These are phyloP conservation scores for Heliconius sara DNA, from an alignment of 2,888 invertebrate genomes.

Conservation along the genomic window DNA sequence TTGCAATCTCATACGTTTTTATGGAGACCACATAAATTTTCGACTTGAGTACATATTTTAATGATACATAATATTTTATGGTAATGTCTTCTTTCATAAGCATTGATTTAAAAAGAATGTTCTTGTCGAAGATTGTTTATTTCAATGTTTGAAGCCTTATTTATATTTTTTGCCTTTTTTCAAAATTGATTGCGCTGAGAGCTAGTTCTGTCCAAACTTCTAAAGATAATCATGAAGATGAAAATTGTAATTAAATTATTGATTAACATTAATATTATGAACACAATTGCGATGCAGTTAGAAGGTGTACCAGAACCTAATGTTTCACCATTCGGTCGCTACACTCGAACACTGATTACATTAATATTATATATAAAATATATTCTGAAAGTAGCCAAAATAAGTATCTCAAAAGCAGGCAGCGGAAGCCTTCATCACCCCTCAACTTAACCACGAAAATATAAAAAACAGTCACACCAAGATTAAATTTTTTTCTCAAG, in stretches of 20 bases:
- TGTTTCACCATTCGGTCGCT: no score
- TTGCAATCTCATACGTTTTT: conserved; percentile 17
- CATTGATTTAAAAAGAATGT: background rate
- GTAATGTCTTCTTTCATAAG: background rate
- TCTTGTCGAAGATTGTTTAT: background rate
- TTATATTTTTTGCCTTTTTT: no score
- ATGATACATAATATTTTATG: background rate
- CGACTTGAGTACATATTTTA: background rate
- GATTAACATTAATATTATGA: background rate
- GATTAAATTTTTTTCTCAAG: background rate
- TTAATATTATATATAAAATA: no score
- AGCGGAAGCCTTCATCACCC: background rate
- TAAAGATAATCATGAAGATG: background rate
- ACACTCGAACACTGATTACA: no score
- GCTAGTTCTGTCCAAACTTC: background rate
- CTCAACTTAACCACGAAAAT: background rate
- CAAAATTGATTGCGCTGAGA: no score
- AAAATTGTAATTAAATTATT: background rate
- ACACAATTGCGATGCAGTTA: background rate
- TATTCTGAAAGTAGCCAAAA: no score
- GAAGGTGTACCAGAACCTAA: background rate
- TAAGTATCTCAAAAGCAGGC: background rate
- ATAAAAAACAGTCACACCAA: background rate
- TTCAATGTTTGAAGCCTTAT: no score
- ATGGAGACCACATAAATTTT: background rate